phyloP scores from a whole-genome alignment of 1,140 invertebrate species.

The Cylas formicarius region DNA sequence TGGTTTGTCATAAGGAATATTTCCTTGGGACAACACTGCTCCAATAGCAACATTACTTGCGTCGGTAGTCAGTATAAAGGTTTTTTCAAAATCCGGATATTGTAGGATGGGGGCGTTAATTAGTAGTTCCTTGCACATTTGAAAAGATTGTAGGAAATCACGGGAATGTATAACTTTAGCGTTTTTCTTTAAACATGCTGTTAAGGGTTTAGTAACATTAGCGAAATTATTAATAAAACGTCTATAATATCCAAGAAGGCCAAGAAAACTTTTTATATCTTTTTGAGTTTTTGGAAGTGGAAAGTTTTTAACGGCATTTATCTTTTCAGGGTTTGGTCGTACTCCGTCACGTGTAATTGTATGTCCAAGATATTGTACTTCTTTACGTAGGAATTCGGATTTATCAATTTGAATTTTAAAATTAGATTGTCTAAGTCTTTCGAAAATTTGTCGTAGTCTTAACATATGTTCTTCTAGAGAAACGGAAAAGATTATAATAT shows the following conservation, averaged over 20 bases:
- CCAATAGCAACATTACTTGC: slow-evolving; percentile 36
- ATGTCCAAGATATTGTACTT: slow-evolving; percentile 12
- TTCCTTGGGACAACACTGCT: slow-evolving; percentile 36
- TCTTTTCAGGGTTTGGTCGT: slow-evolving; percentile 13
- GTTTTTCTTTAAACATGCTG: slow-evolving; percentile 9
- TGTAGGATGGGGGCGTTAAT: slow-evolving; percentile 28
- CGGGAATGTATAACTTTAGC: not conserved
- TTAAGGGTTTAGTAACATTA: slow-evolving; percentile 14
- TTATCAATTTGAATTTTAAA: slow-evolving; percentile 24
- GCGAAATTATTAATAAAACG: slow-evolving; percentile 14
- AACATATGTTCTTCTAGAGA: slow-evolving; percentile 13
- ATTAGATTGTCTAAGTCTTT: slow-evolving; percentile 11
- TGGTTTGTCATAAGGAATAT: slow-evolving; percentile 1
- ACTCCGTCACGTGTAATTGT: slow-evolving; percentile 10
- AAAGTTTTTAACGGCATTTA: slow-evolving; percentile 10
- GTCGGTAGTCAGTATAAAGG: slow-evolving; percentile 39
- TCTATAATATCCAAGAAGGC: slow-evolving; percentile 8
- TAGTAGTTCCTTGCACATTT: slow-evolving; percentile 1
- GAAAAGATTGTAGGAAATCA: slow-evolving; percentile 4
- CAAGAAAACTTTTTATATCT: slow-evolving; percentile 15
- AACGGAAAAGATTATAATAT: slow-evolving; percentile 14
- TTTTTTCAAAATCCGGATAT: slow-evolving; percentile 37
- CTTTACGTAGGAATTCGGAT: slow-evolving; percentile 12
- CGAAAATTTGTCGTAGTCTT: slow-evolving; percentile 8
- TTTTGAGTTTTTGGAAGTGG: slow-evolving; percentile 14